Conservation (phyloP, 2,888 invertebrate species). For the Matsumyia berberina region DNA sequence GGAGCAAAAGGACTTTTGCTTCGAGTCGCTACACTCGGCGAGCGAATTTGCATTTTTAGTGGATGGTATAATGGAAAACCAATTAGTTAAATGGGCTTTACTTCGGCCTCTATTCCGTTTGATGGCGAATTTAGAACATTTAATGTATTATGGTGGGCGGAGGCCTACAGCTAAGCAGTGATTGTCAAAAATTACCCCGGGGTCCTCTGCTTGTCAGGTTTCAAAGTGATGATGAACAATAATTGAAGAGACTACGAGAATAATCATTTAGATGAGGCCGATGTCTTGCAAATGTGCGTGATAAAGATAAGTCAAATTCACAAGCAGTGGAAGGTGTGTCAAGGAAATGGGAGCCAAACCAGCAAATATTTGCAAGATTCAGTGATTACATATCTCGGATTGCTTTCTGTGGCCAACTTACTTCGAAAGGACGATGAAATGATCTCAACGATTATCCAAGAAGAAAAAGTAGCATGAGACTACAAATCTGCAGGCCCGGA, state of each 20-base stretch:
- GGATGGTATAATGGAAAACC: conserved; percentile 52
- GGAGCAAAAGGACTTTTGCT: conserved; percentile 17
- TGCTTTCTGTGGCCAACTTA: too few species aligned
- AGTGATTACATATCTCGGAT: too few species aligned
- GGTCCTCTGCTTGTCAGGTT: conserved; percentile 4
- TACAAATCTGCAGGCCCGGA: too few species aligned
- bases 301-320: too few species aligned
- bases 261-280: too few species aligned
- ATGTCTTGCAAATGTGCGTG: too few species aligned
- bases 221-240: conserved; percentile 18
- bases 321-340: too few species aligned
- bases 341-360: too few species aligned
- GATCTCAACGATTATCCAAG: too few species aligned
- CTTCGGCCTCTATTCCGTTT: conserved; percentile 28
- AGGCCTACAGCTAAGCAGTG: not conserved
- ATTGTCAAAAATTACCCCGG: not conserved
- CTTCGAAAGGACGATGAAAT: too few species aligned
- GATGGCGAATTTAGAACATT: conserved; percentile 36
- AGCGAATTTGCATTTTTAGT: conserved; percentile 43
- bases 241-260: not conserved
- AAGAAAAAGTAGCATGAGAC: too few species aligned
- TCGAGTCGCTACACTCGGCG: not conserved
- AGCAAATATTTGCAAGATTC: too few species aligned
- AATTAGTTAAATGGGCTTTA: conserved; percentile 59
- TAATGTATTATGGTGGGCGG: conserved; percentile 33